Percentiles rank a stretch among this genome's conserved stretches.
Evolutionary conservation across 2,888 invertebrate genomes (phyloP).

Genomic region (Leptodirus hochenwartii): DNA sequence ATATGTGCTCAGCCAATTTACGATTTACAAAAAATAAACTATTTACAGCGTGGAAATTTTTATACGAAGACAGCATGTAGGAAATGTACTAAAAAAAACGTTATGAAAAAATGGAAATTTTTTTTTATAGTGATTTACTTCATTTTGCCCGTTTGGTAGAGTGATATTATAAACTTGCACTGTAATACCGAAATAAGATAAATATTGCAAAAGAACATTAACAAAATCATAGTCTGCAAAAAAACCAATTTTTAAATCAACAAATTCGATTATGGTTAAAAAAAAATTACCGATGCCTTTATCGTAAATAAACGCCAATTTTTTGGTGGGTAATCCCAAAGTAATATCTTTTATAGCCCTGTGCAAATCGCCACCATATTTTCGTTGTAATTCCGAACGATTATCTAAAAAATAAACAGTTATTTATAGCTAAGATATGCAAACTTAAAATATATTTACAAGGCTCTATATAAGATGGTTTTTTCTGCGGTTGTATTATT

Average conservation of each 20-base stretch:
- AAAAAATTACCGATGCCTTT: slow-evolving; percentile 18
- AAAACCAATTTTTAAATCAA: slow-evolving; percentile 4
- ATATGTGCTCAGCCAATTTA: slow-evolving; percentile 33
- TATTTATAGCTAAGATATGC: not conserved
- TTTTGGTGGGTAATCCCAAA: slow-evolving; percentile 20
- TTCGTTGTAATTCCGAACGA: slow-evolving; percentile 8
- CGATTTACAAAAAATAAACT: slow-evolving; percentile 36
- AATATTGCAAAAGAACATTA: slow-evolving; percentile 14
- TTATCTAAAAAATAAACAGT: slow-evolving; percentile 10
- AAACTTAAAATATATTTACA: not conserved
- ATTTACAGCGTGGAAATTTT: slow-evolving; percentile 30
- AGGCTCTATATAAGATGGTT: too few relatives aligned
- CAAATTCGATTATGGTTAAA: not conserved
- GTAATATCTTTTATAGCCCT: slow-evolving; percentile 22
- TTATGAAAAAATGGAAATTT: slow-evolving; percentile 3
- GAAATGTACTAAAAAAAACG: slow-evolving; percentile 30
- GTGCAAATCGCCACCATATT: slow-evolving; percentile 22
- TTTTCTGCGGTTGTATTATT: too few relatives aligned
- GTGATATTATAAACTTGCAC: slow-evolving; percentile 22
- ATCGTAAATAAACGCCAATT: slow-evolving; percentile 22
- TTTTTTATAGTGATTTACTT: slow-evolving; percentile 14
- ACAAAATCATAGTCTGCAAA: slow-evolving; percentile 19
- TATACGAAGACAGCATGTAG: slow-evolving; percentile 30
- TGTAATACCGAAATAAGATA: slow-evolving; percentile 18
- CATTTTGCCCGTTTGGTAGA: slow-evolving; percentile 18